phyloP scores from a whole-genome alignment of 2,797 vertebrate genomes.

The Esox masquinongy region DNA sequence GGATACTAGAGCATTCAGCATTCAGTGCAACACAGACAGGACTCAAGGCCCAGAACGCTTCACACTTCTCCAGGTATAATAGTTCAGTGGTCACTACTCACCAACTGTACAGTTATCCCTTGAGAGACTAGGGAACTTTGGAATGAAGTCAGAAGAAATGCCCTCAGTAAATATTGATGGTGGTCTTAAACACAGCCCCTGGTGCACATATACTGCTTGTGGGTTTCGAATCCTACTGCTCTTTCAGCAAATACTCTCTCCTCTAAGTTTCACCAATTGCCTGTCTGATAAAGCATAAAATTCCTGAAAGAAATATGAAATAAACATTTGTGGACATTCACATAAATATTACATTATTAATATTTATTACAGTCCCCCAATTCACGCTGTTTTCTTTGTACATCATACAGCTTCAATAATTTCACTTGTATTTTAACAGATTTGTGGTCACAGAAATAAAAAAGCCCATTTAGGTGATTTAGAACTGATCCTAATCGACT shows the following conservation, averaged over 20 bases:
- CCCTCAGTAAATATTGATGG: neutral
- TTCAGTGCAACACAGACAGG: constrained; percentile 28
- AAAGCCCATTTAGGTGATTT: no score
- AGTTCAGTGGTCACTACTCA: constrained; percentile 47
- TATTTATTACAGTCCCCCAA: no score
- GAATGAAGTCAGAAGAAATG: neutral
- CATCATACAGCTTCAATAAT: neutral
- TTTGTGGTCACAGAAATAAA: neutral
- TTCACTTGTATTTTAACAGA: neutral
- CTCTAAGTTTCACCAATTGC: no score
- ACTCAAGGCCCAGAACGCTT: constrained; percentile 26
- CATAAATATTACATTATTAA: no score
- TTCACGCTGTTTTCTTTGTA: neutral
- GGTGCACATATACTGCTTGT: no score
- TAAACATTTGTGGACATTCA: no score
- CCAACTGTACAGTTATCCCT: constrained; percentile 27
- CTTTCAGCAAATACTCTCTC: no score
- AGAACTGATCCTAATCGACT: no score
- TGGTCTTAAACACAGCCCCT: no score
- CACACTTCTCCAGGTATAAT: constrained; percentile 50
- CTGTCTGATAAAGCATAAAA: no score
- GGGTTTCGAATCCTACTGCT: no score
- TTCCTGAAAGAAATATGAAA: no score
- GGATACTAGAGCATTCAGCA: neutral
- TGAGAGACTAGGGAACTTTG: neutral